phyloP scores from a whole-genome alignment of 2,888 invertebrate genomes.

The Alentia gelatinosa region DNA sequence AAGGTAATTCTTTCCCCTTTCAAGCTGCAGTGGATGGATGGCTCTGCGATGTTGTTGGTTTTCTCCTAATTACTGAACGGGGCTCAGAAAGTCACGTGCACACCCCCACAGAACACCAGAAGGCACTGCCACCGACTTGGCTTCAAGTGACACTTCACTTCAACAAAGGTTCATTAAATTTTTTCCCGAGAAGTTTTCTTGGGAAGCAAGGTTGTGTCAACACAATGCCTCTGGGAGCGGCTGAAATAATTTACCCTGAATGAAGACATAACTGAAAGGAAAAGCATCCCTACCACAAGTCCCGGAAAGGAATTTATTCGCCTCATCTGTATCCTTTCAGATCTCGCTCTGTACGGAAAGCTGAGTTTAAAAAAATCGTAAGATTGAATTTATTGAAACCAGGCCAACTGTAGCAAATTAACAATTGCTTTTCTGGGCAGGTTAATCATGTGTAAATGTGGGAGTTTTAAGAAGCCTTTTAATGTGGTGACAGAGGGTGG shows the following conservation, averaged over 20 bases:
- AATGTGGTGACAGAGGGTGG: not conserved
- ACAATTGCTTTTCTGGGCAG: not conserved
- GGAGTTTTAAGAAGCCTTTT: not conserved
- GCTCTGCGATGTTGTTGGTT: not conserved
- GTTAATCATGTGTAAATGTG: not conserved
- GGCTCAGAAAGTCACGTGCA: not conserved
- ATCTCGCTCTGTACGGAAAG: not conserved
- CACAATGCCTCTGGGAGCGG: not conserved
- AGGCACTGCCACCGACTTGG: not conserved
- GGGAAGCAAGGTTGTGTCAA: not conserved
- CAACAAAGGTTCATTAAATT: not conserved
- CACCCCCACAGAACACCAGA: not conserved
- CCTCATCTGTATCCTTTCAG: not conserved
- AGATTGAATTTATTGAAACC: not conserved
- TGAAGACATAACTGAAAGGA: not conserved
- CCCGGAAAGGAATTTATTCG: not conserved
- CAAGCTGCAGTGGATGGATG: not conserved
- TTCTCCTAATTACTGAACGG: not conserved
- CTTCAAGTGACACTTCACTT: conserved; percentile 9
- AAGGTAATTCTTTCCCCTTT: not conserved
- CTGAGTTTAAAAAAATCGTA: not conserved
- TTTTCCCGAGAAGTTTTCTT: not conserved
- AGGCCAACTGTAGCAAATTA: not conserved
- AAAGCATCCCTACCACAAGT: not conserved
- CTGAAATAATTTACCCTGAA: not conserved